Evolutionary conservation across 2,113 vertebrate genomes (phyloP), one percentile per base, ranked within the genome.

Genomic region (Fregetta grallaria): DNA sequence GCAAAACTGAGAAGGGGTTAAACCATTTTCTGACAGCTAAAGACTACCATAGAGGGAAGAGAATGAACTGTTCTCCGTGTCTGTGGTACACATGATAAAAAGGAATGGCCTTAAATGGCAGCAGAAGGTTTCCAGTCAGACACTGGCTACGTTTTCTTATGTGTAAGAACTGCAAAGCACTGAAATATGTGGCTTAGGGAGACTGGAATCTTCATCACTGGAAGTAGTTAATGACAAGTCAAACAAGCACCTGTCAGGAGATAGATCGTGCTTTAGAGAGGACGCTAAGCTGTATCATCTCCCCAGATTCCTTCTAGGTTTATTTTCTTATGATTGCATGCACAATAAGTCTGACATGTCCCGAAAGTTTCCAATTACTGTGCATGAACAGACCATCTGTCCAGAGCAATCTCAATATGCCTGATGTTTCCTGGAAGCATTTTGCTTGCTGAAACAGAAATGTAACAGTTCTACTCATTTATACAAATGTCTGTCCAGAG

Each of bases 281-380:
- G 29, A 66, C 26, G 21, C 10, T 42, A 40, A 19, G 34, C 42
- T 86, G 42, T 14, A 79, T 90, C 26, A 67, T 76, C 44, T 88
- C 49, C 26, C 2, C 45, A 47, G 8, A 12, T 91, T 91, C 65
- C 26, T 91, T 81, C 67, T 91, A 77, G 79, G 53, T 76, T 92
- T 91, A 80, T 92, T 91, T 95, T 61, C 45, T 50, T 74, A 63
- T 59, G 67, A 88, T 71, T 91, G 38, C 88, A 74, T 50, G 75
- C 72, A 80, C 55, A 95, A 18, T 77, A 83, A 84, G 55, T 49
- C 82, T 95, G 79, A 88, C 45, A 83, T 91, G 70, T 94, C 83
- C 79, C 76, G 83, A 88, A 91, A 87, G n/a, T 94, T 96, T 96
- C 83, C 63, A 96, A 84, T 92, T 95, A 88, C 86, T 73, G 50